Evolutionary conservation across 2,113 vertebrate genomes (phyloP).

Genomic region (Pontoporia blainvillei): DNA sequence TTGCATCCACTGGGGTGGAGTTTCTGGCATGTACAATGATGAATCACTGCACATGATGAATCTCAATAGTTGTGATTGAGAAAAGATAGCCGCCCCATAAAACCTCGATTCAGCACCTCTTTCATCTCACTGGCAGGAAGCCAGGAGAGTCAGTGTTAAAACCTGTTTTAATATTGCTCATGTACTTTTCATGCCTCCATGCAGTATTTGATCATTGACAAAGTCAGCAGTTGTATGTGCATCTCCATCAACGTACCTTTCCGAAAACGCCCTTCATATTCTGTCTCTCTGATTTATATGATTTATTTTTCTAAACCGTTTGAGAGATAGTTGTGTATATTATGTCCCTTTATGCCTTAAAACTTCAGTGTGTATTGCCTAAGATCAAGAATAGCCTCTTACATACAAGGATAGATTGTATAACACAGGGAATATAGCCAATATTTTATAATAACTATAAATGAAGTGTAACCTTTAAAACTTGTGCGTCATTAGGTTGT

Average conservation of each 20-base stretch:
- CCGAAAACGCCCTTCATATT: not conserved
- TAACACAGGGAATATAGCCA: not conserved
- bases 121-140: not conserved
- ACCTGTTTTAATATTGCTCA: not conserved
- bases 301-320: not conserved
- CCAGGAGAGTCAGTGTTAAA: not conserved
- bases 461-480: not conserved
- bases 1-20: not conserved
- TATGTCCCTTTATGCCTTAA: not conserved
- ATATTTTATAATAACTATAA: not conserved
- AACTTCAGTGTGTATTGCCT: not conserved
- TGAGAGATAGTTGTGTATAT: not conserved
- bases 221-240: not conserved
- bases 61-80: not conserved
- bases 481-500: not conserved
- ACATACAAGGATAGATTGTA: not conserved
- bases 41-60: slow-evolving; percentile 9
- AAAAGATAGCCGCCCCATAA: slow-evolving; percentile 8
- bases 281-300: not conserved
- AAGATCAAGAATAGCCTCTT: not conserved
- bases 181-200: not conserved
- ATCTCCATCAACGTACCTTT: not conserved
- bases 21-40: slow-evolving; percentile 4
- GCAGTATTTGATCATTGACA: not conserved
- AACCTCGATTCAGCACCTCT: not conserved